Evolutionary conservation across 2,797 vertebrate species (phyloP).

Genomic region (Chelon labrosus): DNA sequence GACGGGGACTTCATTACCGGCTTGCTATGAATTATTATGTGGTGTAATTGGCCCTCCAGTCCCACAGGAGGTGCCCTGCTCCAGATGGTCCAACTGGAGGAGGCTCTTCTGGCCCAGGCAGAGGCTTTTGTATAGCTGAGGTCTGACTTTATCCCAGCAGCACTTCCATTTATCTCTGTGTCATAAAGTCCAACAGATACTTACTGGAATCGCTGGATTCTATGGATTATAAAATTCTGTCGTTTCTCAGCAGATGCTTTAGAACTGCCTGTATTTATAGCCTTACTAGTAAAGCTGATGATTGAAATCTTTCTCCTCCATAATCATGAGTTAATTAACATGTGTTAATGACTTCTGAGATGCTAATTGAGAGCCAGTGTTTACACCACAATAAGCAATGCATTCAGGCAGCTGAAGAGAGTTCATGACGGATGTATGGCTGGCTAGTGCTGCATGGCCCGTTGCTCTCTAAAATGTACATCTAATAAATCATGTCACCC

Average conservation of each 20-base stretch:
- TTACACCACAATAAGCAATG: conserved; percentile 64
- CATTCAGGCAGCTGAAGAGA: conserved; percentile 42
- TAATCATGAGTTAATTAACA: conserved; percentile 76
- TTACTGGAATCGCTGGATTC: conserved; percentile 51
- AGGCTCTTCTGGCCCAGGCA: conserved; percentile 60
- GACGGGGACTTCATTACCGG: conserved; percentile 84
- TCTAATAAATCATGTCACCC: conserved; percentile 65
- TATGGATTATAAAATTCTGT: conserved; percentile 25
- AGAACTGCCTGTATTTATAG: conserved; percentile 36
- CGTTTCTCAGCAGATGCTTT: conserved; percentile 38
- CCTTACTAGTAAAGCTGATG: conserved; percentile 47
- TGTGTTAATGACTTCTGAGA: conserved; percentile 68
- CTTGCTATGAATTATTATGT: conserved; percentile 83
- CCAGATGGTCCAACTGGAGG: conserved; percentile 74
- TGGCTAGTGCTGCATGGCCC: conserved; percentile 37
- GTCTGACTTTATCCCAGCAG: conserved; percentile 32
- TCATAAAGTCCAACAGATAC: conserved; percentile 53
- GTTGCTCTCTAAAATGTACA: conserved; percentile 41
- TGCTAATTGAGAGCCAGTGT: conserved; percentile 62
- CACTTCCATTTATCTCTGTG: not conserved
- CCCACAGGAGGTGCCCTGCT: conserved; percentile 86
- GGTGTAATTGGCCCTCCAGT: conserved; percentile 86
- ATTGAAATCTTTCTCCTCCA: conserved; percentile 66
- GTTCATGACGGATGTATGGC: conserved; percentile 40
- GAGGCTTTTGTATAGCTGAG: conserved; percentile 54